These are phyloP conservation scores for Sinocyclocheilus grahami DNA, from an alignment of 2,113 vertebrate species.

Conservation along the genomic window DNA sequence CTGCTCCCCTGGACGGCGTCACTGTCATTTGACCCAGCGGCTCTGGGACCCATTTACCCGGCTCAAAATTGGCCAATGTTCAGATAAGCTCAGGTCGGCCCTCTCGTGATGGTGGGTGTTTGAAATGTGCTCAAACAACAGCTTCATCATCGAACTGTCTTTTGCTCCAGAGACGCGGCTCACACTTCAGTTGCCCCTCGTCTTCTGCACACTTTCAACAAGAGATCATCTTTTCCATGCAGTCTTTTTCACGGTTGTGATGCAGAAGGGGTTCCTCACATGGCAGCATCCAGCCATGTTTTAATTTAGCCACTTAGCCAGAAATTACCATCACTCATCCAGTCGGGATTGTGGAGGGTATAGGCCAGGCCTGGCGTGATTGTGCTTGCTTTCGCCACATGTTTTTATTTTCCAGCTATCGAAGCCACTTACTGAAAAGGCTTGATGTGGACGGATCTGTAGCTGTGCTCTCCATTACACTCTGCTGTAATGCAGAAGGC, in stretches of 20 bases:
- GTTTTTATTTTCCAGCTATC: constrained; percentile 67
- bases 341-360: constrained; percentile 62
- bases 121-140: constrained; percentile 54
- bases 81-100: constrained; percentile 45
- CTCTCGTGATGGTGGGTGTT: constrained; percentile 27
- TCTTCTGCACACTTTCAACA: constrained; percentile 1
- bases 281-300: constrained; percentile 58
- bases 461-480: constrained; percentile 43
- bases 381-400: constrained; percentile 61
- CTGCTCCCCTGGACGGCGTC: constrained; percentile 56
- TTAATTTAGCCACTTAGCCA: constrained; percentile 67
- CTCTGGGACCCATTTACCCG: constrained; percentile 60
- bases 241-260: not conserved
- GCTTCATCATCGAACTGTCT: constrained; percentile 42
- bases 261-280: constrained; percentile 40
- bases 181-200: not conserved
- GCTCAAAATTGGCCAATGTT: constrained; percentile 26
- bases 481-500: constrained; percentile 53
- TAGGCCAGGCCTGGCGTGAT: constrained; percentile 67
- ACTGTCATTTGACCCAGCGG: constrained; percentile 70
- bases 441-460: constrained; percentile 44
- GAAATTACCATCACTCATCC: constrained; percentile 59
- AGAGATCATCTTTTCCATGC: constrained; percentile 30
- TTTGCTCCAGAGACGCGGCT: not conserved
- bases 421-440: constrained; percentile 48